These are phyloP conservation scores for Pseudopodoces humilis DNA, from an alignment of 2,113 vertebrate species.

Conservation along the genomic window DNA sequence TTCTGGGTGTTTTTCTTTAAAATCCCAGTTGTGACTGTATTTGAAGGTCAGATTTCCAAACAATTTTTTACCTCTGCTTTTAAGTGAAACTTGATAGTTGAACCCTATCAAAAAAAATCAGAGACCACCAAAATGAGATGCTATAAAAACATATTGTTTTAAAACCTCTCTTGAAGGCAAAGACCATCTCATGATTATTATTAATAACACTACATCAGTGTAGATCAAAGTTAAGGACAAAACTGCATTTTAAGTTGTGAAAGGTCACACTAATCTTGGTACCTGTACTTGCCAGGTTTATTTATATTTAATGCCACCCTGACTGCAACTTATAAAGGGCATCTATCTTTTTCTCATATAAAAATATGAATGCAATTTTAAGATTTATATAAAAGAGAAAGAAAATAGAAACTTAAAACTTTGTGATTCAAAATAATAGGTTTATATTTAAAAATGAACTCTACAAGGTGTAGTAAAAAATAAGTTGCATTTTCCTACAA, in stretches of 20 bases:
- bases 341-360: neutral
- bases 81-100: neutral
- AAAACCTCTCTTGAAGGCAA: neutral
- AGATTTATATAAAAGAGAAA: neutral
- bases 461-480: neutral
- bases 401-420: neutral
- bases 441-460: neutral
- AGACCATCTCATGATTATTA: neutral
- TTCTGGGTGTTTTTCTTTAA: neutral
- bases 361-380: neutral
- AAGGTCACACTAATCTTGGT: neutral
- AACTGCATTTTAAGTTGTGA: neutral
- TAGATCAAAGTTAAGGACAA: neutral
- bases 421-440: neutral
- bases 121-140: neutral
- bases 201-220: neutral
- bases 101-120: neutral
- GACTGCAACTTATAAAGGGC: neutral
- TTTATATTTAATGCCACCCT: conserved; percentile 3
- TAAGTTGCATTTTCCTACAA: neutral
- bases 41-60: neutral
- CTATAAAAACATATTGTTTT: neutral
- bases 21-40: neutral
- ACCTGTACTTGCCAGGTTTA: neutral
- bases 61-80: neutral